A percentile compares a stretch with the other conserved stretches of the same genome.
phyloP scores from a whole-genome alignment of 2,888 invertebrate species.

The Tanypteryx hageni region DNA sequence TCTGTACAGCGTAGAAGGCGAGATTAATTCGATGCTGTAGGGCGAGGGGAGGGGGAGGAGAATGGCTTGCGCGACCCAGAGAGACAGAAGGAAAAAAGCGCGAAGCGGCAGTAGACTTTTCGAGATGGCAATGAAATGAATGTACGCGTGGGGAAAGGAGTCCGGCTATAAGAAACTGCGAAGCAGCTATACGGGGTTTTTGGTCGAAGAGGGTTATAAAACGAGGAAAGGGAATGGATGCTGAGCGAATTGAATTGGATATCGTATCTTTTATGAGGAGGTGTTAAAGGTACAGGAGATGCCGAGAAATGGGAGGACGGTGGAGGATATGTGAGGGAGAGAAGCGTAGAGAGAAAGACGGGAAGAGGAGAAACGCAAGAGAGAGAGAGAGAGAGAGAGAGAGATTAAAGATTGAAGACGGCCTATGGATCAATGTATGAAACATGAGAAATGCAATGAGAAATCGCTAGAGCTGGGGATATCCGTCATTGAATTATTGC shows the following conservation, averaged over 20 bases:
- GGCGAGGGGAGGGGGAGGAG: not conserved
- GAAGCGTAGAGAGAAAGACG: not conserved
- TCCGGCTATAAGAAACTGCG: slow-evolving; percentile 20
- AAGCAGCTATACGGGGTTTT: slow-evolving; percentile 29
- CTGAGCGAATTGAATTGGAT: slow-evolving; percentile 59
- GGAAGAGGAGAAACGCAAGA: not conserved
- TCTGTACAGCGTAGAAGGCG: no score
- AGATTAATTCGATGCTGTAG: no score
- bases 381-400: not conserved
- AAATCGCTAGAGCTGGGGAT: not conserved
- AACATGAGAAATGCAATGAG: not conserved
- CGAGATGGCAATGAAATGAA: slow-evolving; percentile 29
- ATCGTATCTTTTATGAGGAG: slow-evolving; percentile 58
- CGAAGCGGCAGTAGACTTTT: not conserved
- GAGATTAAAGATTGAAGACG: not conserved
- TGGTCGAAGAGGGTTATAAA: slow-evolving; percentile 42
- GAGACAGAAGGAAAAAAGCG: not conserved
- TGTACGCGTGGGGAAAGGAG: not conserved
- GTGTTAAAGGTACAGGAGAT: slow-evolving; percentile 60
- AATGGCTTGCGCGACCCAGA: no score
- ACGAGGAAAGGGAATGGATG: slow-evolving; percentile 55
- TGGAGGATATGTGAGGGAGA: not conserved
- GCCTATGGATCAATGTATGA: not conserved
- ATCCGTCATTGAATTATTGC: not conserved
- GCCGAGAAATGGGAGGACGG: not conserved